These are phyloP conservation scores for Thumatha senex DNA, from an alignment of 2,888 invertebrate genomes.

Conservation along the genomic window DNA sequence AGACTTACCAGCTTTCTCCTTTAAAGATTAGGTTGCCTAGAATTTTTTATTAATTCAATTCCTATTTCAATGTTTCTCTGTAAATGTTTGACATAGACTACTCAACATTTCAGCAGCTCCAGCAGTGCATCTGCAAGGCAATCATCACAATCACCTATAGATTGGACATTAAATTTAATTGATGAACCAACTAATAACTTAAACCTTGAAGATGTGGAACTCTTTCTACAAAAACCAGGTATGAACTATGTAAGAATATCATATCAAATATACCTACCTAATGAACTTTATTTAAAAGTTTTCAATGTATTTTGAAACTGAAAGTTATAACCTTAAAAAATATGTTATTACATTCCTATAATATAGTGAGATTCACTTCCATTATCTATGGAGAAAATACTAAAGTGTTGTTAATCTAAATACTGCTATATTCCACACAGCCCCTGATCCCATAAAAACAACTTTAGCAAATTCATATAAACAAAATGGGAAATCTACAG, in stretches of 20 bases:
- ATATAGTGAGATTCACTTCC: no score
- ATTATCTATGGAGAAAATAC: no score
- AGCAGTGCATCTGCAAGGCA: conserved; percentile 56
- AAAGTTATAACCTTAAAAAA: no score
- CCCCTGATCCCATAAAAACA: conserved; percentile 27
- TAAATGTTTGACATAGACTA: no score
- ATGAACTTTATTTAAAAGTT: no score
- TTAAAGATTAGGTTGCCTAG: not conserved
- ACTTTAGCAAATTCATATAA: conserved; percentile 20
- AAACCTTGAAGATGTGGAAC: conserved; percentile 71
- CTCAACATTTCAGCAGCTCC: conserved; percentile 40
- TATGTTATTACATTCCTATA: no score
- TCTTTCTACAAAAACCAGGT: conserved; percentile 72
- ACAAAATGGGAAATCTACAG: conserved; percentile 34
- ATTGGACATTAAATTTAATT: conserved; percentile 59
- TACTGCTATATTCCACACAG: conserved; percentile 31
- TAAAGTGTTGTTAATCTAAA: no score
- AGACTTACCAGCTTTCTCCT: not conserved
- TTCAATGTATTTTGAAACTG: no score
- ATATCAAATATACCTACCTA: no score
- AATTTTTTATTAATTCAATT: no score
- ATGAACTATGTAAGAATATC: conserved; percentile 12
- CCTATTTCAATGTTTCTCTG: no score
- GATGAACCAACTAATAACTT: conserved; percentile 63
- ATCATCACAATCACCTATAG: conserved; percentile 67